Conservation (phyloP, 2,113 vertebrate species). For the Eulemur macaco region DNA sequence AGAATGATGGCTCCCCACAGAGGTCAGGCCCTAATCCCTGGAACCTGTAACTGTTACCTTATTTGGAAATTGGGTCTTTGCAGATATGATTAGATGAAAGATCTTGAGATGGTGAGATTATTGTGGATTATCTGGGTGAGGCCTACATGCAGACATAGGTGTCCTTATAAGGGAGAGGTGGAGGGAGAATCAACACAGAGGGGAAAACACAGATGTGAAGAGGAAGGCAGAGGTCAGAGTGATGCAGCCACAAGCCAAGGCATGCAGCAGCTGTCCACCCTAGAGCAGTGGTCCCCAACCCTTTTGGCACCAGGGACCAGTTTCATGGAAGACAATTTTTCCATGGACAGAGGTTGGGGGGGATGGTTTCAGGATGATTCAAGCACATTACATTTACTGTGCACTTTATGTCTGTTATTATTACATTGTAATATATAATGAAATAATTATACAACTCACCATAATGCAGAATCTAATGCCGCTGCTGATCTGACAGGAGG, state of each 20-base stretch:
- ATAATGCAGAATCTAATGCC: too few species aligned
- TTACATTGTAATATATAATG: too few species aligned
- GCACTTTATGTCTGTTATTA: too few species aligned
- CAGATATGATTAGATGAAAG: not conserved
- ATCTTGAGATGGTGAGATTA: not conserved
- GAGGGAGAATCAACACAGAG: not conserved
- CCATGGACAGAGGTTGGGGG: too few species aligned
- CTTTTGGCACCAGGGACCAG: too few species aligned
- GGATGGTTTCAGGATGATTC: too few species aligned
- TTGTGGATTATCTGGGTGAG: not conserved
- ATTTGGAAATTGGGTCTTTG: not conserved
- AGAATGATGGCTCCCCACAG: not conserved
- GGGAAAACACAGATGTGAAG: not conserved
- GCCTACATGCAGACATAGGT: not conserved
- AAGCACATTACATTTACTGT: too few species aligned
- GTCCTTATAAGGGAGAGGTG: not conserved
- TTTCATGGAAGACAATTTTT: too few species aligned
- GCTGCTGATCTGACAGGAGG: too few species aligned
- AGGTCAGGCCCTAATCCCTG: not conserved
- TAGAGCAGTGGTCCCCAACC: too few species aligned
- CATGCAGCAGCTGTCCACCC: too few species aligned
- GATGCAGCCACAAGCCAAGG: not conserved
- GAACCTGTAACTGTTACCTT: not conserved
- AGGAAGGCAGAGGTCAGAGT: not conserved
- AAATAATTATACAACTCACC: too few species aligned